These are phyloP conservation scores for Caenorhabditis sp. DNA, from an alignment of 2,888 invertebrate species.

Conservation along the genomic window DNA sequence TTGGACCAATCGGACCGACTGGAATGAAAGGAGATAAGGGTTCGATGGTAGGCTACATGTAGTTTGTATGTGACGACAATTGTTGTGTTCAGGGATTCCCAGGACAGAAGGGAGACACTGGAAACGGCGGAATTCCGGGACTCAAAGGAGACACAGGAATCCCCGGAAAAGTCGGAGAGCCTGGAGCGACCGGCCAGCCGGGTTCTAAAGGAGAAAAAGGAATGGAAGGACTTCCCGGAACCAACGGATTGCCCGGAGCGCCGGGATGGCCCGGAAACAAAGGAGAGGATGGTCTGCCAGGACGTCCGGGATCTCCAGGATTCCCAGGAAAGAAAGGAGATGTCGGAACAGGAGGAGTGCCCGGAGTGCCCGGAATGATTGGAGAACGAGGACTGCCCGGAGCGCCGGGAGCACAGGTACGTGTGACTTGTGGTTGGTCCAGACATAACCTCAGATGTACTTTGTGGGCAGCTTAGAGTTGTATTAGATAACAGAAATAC, in stretches of 20 bases:
- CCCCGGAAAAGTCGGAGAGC: conserved; percentile 69
- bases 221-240: conserved; percentile 68
- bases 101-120: conserved; percentile 69
- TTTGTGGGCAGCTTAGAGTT: too few species aligned
- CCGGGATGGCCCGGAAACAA: conserved; percentile 73
- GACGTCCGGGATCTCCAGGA: conserved; percentile 73
- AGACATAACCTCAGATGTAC: neutral
- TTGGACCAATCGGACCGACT: conserved; percentile 70
- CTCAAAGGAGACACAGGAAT: conserved; percentile 71
- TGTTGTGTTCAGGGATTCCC: conserved; percentile 66
- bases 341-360: conserved; percentile 53
- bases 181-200: conserved; percentile 64
- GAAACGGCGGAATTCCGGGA: conserved; percentile 65
- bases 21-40: conserved; percentile 74
- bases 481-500: too few species aligned
- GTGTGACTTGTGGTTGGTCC: neutral
- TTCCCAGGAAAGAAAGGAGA: conserved; percentile 73
- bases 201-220: conserved; percentile 70
- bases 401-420: conserved; percentile 66
- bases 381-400: conserved; percentile 72
- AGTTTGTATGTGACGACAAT: neutral
- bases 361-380: conserved; percentile 69
- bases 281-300: conserved; percentile 72
- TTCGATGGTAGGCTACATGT: conserved; percentile 53
- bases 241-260: conserved; percentile 67